A percentile compares a stretch with the other conserved stretches of the same genome.
Evolutionary conservation across 1,140 invertebrate genomes (phyloP).

Genomic region (Marisa cornuarietis): DNA sequence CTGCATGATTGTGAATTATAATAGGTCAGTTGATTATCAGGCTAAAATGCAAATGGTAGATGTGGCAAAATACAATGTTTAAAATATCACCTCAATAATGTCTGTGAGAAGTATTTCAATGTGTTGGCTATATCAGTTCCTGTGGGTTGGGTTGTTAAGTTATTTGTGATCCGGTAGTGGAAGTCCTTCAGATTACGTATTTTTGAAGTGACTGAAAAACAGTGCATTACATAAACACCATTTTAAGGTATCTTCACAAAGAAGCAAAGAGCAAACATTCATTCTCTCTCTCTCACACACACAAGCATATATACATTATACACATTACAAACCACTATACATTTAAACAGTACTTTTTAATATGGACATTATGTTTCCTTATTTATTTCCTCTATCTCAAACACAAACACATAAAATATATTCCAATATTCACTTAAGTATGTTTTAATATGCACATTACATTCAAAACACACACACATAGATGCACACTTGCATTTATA

Average conservation of each 20-base stretch:
- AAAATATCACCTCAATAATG: conserved; percentile 84
- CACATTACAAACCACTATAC: background rate
- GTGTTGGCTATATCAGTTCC: conserved; percentile 96
- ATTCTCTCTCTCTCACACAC: background rate
- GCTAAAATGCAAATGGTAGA: too few species aligned
- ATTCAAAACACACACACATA: background rate
- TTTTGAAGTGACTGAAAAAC: conserved; percentile 90
- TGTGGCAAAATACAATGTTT: too few species aligned
- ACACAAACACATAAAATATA: too few species aligned
- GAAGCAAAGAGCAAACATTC: background rate
- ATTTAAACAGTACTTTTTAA: too few species aligned
- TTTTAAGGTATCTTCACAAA: background rate
- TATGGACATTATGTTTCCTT: too few species aligned
- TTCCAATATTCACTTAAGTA: too few species aligned
- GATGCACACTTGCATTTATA: too few species aligned
- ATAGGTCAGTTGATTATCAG: too few species aligned
- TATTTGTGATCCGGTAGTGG: conserved; percentile 90
- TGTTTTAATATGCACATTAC: background rate
- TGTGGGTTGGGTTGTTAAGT: conserved; percentile 88
- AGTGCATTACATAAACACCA: conserved; percentile 23
- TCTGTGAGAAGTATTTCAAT: conserved; percentile 97
- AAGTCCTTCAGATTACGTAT: conserved; percentile 95
- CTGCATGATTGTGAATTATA: too few species aligned
- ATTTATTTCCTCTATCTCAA: too few species aligned
- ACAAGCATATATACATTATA: background rate